These are phyloP conservation scores for Ctenosaura bakeri DNA, from an alignment of 2,797 vertebrate species.

Conservation along the genomic window DNA sequence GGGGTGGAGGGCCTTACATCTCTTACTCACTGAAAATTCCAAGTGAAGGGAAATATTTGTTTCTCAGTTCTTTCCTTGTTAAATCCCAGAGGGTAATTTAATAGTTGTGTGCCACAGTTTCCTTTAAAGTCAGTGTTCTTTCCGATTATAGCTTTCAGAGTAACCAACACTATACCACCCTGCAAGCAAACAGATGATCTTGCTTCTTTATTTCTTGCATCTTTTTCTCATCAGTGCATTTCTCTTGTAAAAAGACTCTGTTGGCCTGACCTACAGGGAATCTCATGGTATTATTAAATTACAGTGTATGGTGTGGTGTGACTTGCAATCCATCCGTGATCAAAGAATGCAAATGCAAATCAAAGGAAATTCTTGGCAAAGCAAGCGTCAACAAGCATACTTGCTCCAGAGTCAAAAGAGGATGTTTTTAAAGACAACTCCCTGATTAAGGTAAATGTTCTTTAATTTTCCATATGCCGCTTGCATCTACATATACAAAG, in stretches of 20 bases:
- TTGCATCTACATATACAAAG: background rate
- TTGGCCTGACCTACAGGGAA: background rate
- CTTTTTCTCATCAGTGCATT: background rate
- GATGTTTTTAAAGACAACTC: background rate
- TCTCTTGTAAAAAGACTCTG: constrained; percentile 20
- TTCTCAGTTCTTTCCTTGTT: background rate
- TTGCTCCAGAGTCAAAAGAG: background rate
- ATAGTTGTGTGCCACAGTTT: background rate
- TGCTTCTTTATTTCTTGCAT: background rate
- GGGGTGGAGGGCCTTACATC: background rate
- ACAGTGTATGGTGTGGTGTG: background rate
- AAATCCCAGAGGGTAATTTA: background rate
- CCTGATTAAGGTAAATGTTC: background rate
- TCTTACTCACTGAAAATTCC: background rate
- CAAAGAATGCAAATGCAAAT: constrained; percentile 35
- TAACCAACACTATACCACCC: background rate
- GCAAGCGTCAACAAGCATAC: background rate
- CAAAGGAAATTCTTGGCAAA: constrained; percentile 15
- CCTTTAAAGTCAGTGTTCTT: background rate
- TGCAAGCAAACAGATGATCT: background rate
- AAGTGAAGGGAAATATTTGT: background rate
- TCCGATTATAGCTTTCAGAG: background rate
- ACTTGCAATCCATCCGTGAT: constrained; percentile 17
- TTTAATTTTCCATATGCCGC: too few species aligned
- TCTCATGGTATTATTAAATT: constrained; percentile 6